These are phyloP conservation scores for Zaprionus ghesquierei DNA, from an alignment of 1,140 invertebrate species.

Conservation along the genomic window DNA sequence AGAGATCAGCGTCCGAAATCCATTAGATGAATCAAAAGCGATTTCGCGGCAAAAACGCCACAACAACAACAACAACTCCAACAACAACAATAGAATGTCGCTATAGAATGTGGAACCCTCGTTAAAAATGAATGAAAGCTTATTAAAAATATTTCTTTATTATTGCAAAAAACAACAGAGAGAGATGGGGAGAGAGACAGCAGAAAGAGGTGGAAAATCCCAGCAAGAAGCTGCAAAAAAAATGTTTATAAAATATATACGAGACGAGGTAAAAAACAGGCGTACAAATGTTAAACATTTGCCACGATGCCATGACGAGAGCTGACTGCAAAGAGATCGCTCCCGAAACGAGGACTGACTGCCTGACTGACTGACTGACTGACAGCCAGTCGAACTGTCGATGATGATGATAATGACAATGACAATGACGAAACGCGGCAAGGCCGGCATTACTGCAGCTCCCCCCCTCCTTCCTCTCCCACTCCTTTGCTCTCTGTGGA, in stretches of 20 bases:
- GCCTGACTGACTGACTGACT: background rate
- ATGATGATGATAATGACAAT: conserved; percentile 45
- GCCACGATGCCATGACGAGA: conserved; percentile 76
- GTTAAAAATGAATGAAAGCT: conserved; percentile 81
- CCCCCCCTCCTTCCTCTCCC: background rate
- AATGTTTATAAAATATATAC: conserved; percentile 16
- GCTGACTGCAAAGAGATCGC: conserved; percentile 55
- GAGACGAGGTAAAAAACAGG: conserved; percentile 61
- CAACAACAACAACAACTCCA: conserved; percentile 24
- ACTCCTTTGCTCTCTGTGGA: conserved; percentile 18
- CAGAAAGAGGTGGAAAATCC: conserved; percentile 26
- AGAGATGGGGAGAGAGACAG: conserved; percentile 22
- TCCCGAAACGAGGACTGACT: conserved; percentile 22
- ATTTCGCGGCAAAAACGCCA: conserved; percentile 34
- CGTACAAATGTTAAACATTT: conserved; percentile 80
- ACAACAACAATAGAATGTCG: conserved; percentile 60
- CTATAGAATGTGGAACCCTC: conserved; percentile 73
- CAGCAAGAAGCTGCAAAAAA: conserved; percentile 39
- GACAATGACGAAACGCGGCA: conserved; percentile 57
- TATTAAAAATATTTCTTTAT: conserved; percentile 81
- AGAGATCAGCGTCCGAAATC: conserved; percentile 50
- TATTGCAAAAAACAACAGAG: conserved; percentile 51
- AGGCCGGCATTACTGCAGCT: conserved; percentile 5
- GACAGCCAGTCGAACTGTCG: conserved; percentile 20
- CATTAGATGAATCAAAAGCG: conserved; percentile 76